phyloP scores from a whole-genome alignment of 2,113 vertebrate genomes.

The Percopsis transmontana region DNA sequence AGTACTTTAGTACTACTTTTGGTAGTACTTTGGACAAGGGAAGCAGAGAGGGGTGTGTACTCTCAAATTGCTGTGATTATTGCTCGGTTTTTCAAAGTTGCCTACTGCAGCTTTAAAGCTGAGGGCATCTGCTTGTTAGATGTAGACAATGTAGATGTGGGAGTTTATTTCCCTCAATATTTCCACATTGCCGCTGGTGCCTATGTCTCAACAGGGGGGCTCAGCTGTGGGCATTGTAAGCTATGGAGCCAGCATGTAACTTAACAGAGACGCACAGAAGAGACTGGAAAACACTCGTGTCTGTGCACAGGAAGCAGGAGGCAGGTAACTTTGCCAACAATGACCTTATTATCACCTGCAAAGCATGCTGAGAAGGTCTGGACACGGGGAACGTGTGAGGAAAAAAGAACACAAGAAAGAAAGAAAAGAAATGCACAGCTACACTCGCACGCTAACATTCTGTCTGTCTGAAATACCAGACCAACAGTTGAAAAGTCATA shows the following conservation, averaged over 20 bases:
- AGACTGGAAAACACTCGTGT: conserved; percentile 24
- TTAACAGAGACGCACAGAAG: neutral
- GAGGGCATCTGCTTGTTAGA: no score
- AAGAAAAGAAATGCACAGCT: neutral
- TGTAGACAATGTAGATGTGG: no score
- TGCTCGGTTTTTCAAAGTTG: neutral
- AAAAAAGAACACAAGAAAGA: conserved; percentile 2
- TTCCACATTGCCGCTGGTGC: no score
- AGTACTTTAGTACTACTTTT: no score
- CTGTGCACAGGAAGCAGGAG: conserved; percentile 31
- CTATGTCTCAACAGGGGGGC: no score
- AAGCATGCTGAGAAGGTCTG: conserved; percentile 39
- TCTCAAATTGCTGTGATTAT: no score
- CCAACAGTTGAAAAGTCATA: no score
- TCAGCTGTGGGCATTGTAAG: conserved; percentile 13
- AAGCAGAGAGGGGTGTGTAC: no score
- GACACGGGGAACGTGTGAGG: neutral
- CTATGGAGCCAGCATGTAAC: neutral
- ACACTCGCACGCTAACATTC: neutral
- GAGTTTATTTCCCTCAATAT: no score
- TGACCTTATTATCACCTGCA: conserved; percentile 51
- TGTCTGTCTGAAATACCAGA: neutral
- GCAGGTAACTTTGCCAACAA: conserved; percentile 14
- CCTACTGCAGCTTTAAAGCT: neutral
- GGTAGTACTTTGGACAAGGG: no score